Conservation (phyloP, 2,888 invertebrate species). For the Eretmocerus hayati region DNA sequence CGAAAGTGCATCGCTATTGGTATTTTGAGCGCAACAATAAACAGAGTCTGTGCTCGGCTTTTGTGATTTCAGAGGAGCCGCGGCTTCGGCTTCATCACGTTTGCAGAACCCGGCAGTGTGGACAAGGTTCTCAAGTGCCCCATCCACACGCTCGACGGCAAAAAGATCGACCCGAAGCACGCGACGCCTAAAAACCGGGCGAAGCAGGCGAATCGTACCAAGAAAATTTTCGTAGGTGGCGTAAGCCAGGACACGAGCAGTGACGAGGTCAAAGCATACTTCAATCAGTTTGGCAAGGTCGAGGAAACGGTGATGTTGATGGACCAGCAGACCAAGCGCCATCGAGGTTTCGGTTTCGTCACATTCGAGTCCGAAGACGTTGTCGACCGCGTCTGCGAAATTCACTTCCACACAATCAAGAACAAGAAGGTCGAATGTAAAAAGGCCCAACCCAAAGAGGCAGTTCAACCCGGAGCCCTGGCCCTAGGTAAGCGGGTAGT, state of each 20-base stretch:
- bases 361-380: slow-evolving; percentile 88
- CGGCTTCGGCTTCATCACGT: slow-evolving; percentile 91
- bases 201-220: slow-evolving; percentile 77
- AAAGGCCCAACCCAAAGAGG: slow-evolving; percentile 86
- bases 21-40: too few species aligned
- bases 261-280: slow-evolving; percentile 84
- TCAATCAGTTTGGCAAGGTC: slow-evolving; percentile 82
- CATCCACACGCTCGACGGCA: slow-evolving; percentile 84
- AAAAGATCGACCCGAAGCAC: slow-evolving; percentile 91
- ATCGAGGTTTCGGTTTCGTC: slow-evolving; percentile 85
- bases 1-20: too few species aligned
- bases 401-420: slow-evolving; percentile 87
- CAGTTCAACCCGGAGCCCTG: slow-evolving; percentile 67
- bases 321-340: slow-evolving; percentile 89
- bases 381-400: slow-evolving; percentile 87
- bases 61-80: slow-evolving; percentile 73
- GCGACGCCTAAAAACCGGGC: slow-evolving; percentile 87
- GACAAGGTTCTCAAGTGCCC: slow-evolving; percentile 87
- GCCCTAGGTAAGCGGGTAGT: slow-evolving; percentile 63
- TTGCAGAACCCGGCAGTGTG: slow-evolving; percentile 83
- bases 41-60: slow-evolving; percentile 13
- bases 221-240: slow-evolving; percentile 89
- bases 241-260: slow-evolving; percentile 88
- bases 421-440: slow-evolving; percentile 88
- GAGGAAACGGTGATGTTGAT: slow-evolving; percentile 90